Conservation (phyloP, 1,140 invertebrate species). For the Rhyacophila brunnea region DNA sequence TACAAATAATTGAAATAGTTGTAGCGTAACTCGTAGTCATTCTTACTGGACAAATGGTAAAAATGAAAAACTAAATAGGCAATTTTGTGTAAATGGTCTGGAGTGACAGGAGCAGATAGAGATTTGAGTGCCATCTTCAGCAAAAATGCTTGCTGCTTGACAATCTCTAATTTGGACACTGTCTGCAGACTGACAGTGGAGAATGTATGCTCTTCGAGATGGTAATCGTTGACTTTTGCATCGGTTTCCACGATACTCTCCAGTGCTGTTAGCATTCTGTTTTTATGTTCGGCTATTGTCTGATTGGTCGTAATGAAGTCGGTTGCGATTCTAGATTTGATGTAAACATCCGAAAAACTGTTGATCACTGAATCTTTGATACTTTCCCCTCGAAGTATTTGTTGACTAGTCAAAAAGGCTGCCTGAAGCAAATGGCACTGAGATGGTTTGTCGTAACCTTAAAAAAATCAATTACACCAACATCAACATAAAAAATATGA, state of each 20-base stretch:
- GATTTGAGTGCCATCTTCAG: constrained; percentile 18
- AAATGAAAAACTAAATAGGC: constrained; percentile 36
- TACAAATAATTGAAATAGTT: constrained; percentile 22
- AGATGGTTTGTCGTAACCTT: constrained; percentile 56
- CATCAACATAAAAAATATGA: too few relatives aligned
- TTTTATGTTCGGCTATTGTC: constrained; percentile 50
- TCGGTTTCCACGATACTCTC: constrained; percentile 36
- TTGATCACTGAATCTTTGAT: constrained; percentile 54
- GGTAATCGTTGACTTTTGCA: constrained; percentile 18
- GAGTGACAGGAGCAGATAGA: not conserved
- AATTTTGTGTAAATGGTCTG: constrained; percentile 9
- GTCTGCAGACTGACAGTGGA: constrained; percentile 35
- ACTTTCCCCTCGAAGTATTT: constrained; percentile 60
- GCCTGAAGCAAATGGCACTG: constrained; percentile 63
- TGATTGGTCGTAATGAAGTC: constrained; percentile 50
- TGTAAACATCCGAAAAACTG: constrained; percentile 68
- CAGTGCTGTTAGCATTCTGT: constrained; percentile 43
- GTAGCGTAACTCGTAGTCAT: constrained; percentile 36
- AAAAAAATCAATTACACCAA: constrained; percentile 37
- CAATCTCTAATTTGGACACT: constrained; percentile 38
- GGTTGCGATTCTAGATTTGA: constrained; percentile 58
- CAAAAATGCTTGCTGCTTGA: constrained; percentile 41
- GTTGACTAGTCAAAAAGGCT: constrained; percentile 63
- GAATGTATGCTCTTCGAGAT: constrained; percentile 20
- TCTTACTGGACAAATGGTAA: constrained; percentile 38